A percentile compares a stretch with the other conserved stretches of the same genome.
Conservation (phyloP, 2,888 invertebrate genomes). For the Dysmachus trigonus region DNA sequence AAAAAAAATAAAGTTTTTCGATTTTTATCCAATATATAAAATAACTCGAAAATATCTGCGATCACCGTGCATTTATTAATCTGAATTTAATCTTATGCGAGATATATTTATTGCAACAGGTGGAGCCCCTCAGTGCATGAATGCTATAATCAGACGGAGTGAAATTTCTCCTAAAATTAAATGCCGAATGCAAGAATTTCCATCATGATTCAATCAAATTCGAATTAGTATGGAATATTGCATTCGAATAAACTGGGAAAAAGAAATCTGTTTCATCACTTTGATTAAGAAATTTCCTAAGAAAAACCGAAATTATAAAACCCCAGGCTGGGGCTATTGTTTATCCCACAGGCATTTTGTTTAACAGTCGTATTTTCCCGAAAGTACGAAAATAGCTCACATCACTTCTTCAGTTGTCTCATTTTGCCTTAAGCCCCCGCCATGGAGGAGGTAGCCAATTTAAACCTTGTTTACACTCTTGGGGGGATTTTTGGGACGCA, state of each 20-base stretch:
- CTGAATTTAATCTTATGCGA: neutral
- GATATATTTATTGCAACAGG: neutral
- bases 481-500: neutral
- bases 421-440: neutral
- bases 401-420: constrained; percentile 21
- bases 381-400: constrained; percentile 31
- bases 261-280: neutral
- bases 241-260: neutral
- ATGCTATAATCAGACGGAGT: neutral
- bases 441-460: constrained; percentile 11
- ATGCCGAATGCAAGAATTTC: neutral
- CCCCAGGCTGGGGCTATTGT: neutral
- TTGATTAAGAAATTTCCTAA: neutral
- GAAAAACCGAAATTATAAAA: neutral
- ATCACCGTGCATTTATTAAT: neutral
- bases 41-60: neutral
- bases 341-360: constrained; percentile 18
- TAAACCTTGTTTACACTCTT: constrained; percentile 30
- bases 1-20: neutral
- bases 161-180: neutral
- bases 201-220: neutral
- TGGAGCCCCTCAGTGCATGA: neutral
- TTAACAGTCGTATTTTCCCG: constrained; percentile 23
- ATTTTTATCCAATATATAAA: neutral
- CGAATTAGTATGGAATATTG: neutral